Evolutionary conservation across 2,797 vertebrate species (phyloP).

Genomic region (Siniperca undulata): DNA sequence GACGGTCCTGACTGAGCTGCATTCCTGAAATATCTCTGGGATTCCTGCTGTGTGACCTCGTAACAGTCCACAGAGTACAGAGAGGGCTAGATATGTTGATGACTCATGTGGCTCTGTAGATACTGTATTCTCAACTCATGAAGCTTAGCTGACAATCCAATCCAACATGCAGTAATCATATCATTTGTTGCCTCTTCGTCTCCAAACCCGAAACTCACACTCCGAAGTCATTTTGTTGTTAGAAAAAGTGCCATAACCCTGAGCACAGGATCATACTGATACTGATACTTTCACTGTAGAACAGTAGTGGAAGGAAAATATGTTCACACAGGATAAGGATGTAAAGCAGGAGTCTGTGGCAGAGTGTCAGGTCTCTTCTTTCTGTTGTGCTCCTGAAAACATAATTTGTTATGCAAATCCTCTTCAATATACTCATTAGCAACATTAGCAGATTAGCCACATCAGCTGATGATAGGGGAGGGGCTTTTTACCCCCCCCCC

Average conservation of each 20-base stretch:
- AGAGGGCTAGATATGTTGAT: slow-evolving; percentile 22
- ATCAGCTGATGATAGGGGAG: slow-evolving; percentile 41
- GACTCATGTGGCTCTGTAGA: slow-evolving; percentile 42
- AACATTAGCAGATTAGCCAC: slow-evolving; percentile 53
- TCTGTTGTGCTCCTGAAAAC: slow-evolving; percentile 35
- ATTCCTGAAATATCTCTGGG: slow-evolving; percentile 75
- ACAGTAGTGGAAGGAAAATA: slow-evolving; percentile 15
- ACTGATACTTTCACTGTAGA: slow-evolving; percentile 19
- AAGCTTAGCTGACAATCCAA: slow-evolving; percentile 54
- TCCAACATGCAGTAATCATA: slow-evolving; percentile 52
- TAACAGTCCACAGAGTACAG: slow-evolving; percentile 35
- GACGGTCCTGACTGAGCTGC: slow-evolving; percentile 48
- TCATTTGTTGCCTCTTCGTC: slow-evolving; percentile 35
- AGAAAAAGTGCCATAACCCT: slow-evolving; percentile 7
- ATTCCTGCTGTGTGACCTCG: slow-evolving; percentile 65
- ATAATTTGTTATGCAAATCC: slow-evolving; percentile 75
- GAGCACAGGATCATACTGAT: slow-evolving; percentile 11
- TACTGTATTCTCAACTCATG: slow-evolving; percentile 19
- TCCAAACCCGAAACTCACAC: no score
- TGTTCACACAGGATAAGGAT: slow-evolving; percentile 42
- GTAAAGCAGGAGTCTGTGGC: slow-evolving; percentile 37
- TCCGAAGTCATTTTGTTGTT: slow-evolving; percentile 15
- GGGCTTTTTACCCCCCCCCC: slow-evolving; percentile 10
- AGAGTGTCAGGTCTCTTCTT: slow-evolving; percentile 46
- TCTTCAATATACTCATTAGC: slow-evolving; percentile 63